Evolutionary conservation across 2,113 vertebrate genomes (phyloP).

Genomic region (Semnornis frantzii): DNA sequence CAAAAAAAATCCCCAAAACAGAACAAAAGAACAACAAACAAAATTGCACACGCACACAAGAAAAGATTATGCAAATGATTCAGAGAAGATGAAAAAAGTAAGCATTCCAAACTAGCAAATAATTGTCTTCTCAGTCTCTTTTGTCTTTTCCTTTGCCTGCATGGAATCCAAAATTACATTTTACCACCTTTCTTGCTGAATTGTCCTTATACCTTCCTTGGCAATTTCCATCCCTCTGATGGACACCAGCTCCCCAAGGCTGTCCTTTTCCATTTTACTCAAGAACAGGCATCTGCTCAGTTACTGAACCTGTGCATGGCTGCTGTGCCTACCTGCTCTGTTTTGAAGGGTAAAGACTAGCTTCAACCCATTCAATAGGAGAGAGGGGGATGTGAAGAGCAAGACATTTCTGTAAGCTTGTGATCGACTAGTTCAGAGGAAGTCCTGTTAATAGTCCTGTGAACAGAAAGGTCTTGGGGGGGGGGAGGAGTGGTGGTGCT

Average conservation of each 20-base stretch:
- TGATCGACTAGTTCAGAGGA: neutral
- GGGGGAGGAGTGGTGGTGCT: neutral
- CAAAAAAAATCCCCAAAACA: too few species aligned
- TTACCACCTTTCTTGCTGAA: slow-evolving; percentile 20
- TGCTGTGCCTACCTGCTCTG: neutral
- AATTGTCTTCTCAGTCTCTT: neutral
- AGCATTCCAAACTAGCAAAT: neutral
- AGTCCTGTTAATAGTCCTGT: neutral
- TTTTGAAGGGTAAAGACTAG: neutral
- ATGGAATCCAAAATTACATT: slow-evolving; percentile 14
- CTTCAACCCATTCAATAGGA: neutral
- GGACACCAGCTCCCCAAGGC: rapidly evolving
- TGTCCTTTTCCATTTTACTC: neutral
- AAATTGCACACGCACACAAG: neutral
- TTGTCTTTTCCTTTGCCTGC: neutral
- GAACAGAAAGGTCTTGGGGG: rapidly evolving
- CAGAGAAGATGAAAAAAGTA: slow-evolving; percentile 36
- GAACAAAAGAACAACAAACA: neutral
- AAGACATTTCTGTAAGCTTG: neutral
- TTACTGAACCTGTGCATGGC: neutral
- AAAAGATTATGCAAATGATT: slow-evolving; percentile 37
- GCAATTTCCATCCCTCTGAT: neutral
- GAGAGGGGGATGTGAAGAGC: neutral
- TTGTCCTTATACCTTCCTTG: neutral
- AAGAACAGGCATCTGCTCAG: neutral